phyloP scores from a whole-genome alignment of 1,140 invertebrate species.

The Pemphigus obesinymphae region DNA sequence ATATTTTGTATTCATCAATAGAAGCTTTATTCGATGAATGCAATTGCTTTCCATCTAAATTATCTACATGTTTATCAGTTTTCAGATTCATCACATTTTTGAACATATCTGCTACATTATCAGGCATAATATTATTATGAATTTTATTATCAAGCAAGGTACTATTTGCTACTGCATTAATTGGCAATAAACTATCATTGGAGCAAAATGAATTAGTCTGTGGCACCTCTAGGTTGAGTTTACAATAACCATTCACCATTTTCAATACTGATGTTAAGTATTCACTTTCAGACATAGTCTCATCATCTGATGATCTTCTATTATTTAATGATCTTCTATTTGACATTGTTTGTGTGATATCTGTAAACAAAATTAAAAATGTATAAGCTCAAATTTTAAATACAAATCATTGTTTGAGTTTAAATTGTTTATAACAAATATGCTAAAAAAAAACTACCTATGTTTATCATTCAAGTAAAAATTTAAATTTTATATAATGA shows the following conservation, averaged over 20 bases:
- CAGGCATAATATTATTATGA: background rate
- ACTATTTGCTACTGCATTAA: background rate
- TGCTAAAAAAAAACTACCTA: too few species aligned
- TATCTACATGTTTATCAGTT: background rate
- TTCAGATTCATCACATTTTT: background rate
- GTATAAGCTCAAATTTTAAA: too few species aligned
- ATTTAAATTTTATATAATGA: too few species aligned
- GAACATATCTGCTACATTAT: background rate
- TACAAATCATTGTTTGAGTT: too few species aligned
- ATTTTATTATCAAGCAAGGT: background rate
- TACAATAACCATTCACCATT: constrained; percentile 11
- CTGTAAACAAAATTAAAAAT: too few species aligned
- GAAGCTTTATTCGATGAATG: background rate
- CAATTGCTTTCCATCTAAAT: background rate
- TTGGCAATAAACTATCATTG: background rate
- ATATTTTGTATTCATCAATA: background rate
- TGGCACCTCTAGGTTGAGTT: background rate
- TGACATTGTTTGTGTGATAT: background rate
- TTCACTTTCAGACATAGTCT: background rate
- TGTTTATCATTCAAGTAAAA: too few species aligned
- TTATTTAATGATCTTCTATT: background rate
- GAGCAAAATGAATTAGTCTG: constrained; percentile 5
- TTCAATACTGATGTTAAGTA: background rate
- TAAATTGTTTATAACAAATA: too few species aligned
- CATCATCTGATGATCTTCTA: background rate